A percentile compares a stretch with the other conserved stretches of the same genome.
Conservation (phyloP, 1,140 invertebrate species). For the Hycleus phaleratus region DNA sequence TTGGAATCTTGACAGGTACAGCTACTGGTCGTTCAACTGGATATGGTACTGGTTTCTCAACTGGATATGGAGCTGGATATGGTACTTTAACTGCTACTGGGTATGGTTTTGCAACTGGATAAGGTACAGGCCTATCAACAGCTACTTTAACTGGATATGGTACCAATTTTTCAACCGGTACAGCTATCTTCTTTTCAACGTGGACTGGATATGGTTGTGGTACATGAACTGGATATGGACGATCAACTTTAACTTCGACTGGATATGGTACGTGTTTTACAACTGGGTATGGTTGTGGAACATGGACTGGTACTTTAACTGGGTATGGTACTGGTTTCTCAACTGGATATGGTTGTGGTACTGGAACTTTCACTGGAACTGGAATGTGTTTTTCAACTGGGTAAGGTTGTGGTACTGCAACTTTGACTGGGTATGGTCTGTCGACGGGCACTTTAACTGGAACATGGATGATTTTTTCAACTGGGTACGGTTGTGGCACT, state of each 20-base stretch:
- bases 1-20: conserved; percentile 51
- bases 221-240: conserved; percentile 54
- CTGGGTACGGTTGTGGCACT: conserved; percentile 48
- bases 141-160: conserved; percentile 62
- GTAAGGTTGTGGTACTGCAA: conserved; percentile 50
- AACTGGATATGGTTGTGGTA: conserved; percentile 66
- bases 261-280: conserved; percentile 57
- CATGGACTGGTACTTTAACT: conserved; percentile 56
- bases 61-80: conserved; percentile 58
- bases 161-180: conserved; percentile 57
- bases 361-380: conserved; percentile 59
- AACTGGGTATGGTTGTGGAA: conserved; percentile 55
- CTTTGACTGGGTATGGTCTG: conserved; percentile 57
- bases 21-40: conserved; percentile 50
- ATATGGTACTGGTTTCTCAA: conserved; percentile 51
- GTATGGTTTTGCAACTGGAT: conserved; percentile 52
- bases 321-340: conserved; percentile 55
- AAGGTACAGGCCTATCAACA: conserved; percentile 57
- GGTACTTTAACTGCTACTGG: conserved; percentile 55
- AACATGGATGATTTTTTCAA: conserved; percentile 54
- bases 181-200: conserved; percentile 52
- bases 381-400: conserved; percentile 58
- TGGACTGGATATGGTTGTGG: conserved; percentile 52
- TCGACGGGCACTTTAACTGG: conserved; percentile 61
- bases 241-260: conserved; percentile 53